These are phyloP conservation scores for Mionectes macconnelli DNA, from an alignment of 2,113 vertebrate species.

Conservation along the genomic window DNA sequence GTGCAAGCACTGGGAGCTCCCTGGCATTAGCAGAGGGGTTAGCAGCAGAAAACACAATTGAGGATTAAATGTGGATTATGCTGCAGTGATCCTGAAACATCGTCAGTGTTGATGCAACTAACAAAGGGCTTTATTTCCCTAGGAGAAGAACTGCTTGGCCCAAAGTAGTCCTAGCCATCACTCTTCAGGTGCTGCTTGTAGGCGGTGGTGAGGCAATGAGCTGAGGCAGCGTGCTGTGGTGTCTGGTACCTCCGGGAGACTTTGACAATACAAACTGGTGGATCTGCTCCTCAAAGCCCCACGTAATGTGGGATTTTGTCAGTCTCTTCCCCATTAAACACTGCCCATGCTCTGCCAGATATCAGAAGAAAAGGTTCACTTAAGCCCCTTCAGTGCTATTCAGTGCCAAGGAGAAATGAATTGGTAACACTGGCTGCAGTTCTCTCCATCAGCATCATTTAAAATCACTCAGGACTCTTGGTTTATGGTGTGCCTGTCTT, in stretches of 20 bases:
- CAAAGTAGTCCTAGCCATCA: neutral
- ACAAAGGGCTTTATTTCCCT: neutral
- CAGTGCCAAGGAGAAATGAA: neutral
- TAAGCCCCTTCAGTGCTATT: neutral
- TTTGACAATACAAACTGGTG: neutral
- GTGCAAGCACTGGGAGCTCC: neutral
- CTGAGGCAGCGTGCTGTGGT: neutral
- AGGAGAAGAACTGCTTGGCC: neutral
- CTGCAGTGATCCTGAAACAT: neutral
- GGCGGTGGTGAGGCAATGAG: neutral
- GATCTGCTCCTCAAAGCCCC: neutral
- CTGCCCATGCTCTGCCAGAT: neutral
- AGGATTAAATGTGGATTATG: conserved; percentile 25
- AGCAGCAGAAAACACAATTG: conserved; percentile 2
- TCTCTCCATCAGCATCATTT: neutral
- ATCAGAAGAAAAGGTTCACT: neutral
- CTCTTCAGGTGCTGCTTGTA: rapidly evolving
- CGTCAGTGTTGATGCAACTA: neutral
- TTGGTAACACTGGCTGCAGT: neutral
- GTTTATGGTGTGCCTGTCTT: neutral
- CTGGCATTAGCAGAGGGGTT: neutral
- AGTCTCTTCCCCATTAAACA: neutral
- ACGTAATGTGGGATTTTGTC: neutral
- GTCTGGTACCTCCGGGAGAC: neutral
- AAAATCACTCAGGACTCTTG: neutral